Evolutionary conservation across 2,888 invertebrate species (phyloP), one percentile per base, ranked within the genome.

Genomic region (Priocnemis perturbator): DNA sequence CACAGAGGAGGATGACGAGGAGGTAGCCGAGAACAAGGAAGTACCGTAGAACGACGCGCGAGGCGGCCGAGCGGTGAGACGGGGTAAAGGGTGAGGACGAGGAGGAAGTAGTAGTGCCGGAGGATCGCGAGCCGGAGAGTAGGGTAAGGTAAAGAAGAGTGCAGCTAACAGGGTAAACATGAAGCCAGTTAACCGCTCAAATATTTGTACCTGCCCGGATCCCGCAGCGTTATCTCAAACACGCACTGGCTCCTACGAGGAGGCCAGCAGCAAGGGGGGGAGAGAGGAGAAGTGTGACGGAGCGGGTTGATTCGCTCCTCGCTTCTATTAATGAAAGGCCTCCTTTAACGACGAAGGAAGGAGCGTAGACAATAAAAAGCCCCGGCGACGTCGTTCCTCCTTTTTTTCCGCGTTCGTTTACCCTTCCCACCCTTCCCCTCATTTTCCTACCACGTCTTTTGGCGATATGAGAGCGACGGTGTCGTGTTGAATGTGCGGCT

Each of bases 171-270:
- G 81, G 81, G 80, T 77, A 85, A 86, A 86, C 85, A 85, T 66
- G 60, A 69, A 83, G 84, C 83, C 81, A 85, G 85, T 86, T 86
- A 86, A 81, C 81, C 78, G 84, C 79, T 81, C 87, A 87, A 87
- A 87, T 87, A 87, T 87, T 86, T 87, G 86, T 79, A 76, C 82
- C 78, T 76, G 72, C 76, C 76, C 79, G 78, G 80, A 77, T 76
- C 75, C 78, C 74, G 58, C 60, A 64, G 76, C 78, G 81, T 84
- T 87, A 87, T 87, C 86, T 85, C 74, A 71, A 77, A 77, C 81
- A 82, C 79, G 76, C 81, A 81, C 76, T 74, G 75, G 77, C 80
- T 78, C 71, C 81, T 75, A 82, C 67, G 45, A 63, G 59, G 37
- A 45, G 58, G 56, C n/a, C n/a, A n/a, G n/a, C 48, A 30, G 37